A percentile compares a stretch with the other conserved stretches of the same genome.
Evolutionary conservation across 2,888 invertebrate species (phyloP).

Genomic region (Agrochola circellaris): DNA sequence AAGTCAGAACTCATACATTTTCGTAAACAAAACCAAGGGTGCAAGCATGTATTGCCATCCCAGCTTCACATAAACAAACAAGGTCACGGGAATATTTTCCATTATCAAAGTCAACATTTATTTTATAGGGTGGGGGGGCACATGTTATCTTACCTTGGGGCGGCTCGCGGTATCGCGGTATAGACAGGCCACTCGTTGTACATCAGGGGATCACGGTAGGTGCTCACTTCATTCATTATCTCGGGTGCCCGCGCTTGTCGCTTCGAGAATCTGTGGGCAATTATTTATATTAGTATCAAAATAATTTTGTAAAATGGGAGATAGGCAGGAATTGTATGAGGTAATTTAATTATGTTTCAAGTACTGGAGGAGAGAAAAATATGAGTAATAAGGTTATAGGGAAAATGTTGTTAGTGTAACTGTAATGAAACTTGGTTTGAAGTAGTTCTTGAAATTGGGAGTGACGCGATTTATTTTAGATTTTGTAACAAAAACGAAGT

Average conservation of each 20-base stretch:
- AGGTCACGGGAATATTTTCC: slow-evolving; percentile 36
- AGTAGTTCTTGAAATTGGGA: not conserved
- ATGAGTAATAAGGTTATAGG: not conserved
- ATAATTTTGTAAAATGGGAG: not conserved
- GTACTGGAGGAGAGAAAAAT: not conserved
- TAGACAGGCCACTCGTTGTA: slow-evolving; percentile 96
- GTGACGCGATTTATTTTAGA: not conserved
- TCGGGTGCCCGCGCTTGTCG: slow-evolving; percentile 96
- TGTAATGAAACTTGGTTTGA: not conserved
- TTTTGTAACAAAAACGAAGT: not conserved
- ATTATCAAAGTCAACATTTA: slow-evolving; percentile 46
- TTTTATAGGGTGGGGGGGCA: slow-evolving; percentile 11
- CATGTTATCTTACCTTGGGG: slow-evolving; percentile 87
- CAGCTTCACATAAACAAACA: slow-evolving; percentile 15
- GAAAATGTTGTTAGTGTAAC: not conserved
- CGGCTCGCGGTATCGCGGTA: slow-evolving; percentile 84
- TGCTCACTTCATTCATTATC: slow-evolving; percentile 96
- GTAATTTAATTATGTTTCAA: not conserved
- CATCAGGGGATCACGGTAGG: slow-evolving; percentile 95
- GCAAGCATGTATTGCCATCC: not conserved
- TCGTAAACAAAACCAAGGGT: not conserved
- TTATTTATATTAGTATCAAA: slow-evolving; percentile 13
- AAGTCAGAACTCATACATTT: not conserved
- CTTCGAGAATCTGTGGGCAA: slow-evolving; percentile 93
- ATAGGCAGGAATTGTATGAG: not conserved